Base-by-base conservation (phyloP, 92 coral and sea anemone species). In the Bergia puertoricense region DNA sequence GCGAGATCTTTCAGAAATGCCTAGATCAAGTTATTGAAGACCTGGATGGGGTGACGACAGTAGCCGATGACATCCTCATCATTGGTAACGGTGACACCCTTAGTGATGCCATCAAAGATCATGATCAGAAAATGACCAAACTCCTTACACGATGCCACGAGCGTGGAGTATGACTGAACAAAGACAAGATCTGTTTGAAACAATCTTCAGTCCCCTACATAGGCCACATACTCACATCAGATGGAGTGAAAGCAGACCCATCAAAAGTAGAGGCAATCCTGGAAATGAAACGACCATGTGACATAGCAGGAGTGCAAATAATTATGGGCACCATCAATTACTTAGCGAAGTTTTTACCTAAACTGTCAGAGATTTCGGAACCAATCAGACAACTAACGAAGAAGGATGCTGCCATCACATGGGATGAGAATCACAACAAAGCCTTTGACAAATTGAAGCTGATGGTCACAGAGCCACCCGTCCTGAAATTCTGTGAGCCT, bases 161-260 rank as follows among this genome's bases (percentile, higher is more conserved):
- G 38, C 74, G 89, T 4, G 81, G 76, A 18, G 59, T 88, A 2
- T 51, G 44, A 82, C 74, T 91, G n/a, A 87, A 81, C 46, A 48
- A 5, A 48, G 54, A 48, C 54, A 4, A 48, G 9, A 48, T 48
- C 46, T 43, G 46, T 43, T 43, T 88, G 23, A 81, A 44, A 86
- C 57, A 79, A 80, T 30, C 93, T 0, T 86, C 89, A 67, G 54
- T 87, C n/a, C 86, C 93, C 69, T 88, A 85, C 79, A 86, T 85
- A 15, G 89, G 89, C 72, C 88, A 87, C 81, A 13, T 82, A 1
- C 81, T 87, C 6, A 90, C 90, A 43, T 40, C 88, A 1, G 89
- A 81, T 22, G 93, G 54, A 76, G 88, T 90, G 16, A 80, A 79
- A 40, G 79, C 92, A 4, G 88, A 90, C 38, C 92, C 90, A n/a